A percentile compares a stretch with the other conserved stretches of the same genome.
Conservation (phyloP, 2,797 vertebrate species). For the Tokudaia muenninki region DNA sequence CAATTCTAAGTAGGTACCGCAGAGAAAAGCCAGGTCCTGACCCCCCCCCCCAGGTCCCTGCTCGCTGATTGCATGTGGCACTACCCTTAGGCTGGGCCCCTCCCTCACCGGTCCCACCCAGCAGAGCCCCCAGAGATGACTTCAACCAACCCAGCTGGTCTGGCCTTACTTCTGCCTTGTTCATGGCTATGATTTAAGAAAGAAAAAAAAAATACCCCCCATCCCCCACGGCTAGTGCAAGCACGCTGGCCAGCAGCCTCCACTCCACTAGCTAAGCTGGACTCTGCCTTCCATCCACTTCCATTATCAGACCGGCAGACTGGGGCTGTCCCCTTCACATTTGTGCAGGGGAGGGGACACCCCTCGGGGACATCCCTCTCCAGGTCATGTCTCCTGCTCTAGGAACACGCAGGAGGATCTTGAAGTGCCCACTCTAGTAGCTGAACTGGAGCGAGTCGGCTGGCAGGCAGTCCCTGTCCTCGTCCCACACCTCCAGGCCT, state of each 20-base stretch:
- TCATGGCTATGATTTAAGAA: conserved; percentile 14
- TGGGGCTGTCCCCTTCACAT: conserved; percentile 23
- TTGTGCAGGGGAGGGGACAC: background rate
- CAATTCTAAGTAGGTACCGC: background rate
- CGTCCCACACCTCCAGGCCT: conserved; percentile 64
- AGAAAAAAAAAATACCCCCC: background rate
- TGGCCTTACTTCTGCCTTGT: conserved; percentile 68
- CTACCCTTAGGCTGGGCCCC: background rate
- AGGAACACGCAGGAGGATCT: conserved; percentile 79
- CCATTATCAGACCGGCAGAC: conserved; percentile 8
- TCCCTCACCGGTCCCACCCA: background rate
- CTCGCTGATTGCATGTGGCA: conserved; percentile 26
- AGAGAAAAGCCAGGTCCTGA: conserved; percentile 60
- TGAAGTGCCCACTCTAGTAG: conserved; percentile 79
- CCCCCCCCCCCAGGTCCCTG: background rate
- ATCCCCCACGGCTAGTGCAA: conserved; percentile 28
- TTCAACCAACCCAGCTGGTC: conserved; percentile 55
- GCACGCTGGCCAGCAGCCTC: conserved; percentile 50
- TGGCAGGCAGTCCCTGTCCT: conserved; percentile 67
- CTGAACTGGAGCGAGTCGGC: conserved; percentile 69
- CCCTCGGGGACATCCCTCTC: conserved; percentile 64
- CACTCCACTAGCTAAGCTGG: conserved; percentile 62
- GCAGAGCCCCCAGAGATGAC: conserved; percentile 53
- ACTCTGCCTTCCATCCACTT: conserved; percentile 43
- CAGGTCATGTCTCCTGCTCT: conserved; percentile 74